Conservation (phyloP, 2,113 vertebrate genomes). For the Nestor notabilis region DNA sequence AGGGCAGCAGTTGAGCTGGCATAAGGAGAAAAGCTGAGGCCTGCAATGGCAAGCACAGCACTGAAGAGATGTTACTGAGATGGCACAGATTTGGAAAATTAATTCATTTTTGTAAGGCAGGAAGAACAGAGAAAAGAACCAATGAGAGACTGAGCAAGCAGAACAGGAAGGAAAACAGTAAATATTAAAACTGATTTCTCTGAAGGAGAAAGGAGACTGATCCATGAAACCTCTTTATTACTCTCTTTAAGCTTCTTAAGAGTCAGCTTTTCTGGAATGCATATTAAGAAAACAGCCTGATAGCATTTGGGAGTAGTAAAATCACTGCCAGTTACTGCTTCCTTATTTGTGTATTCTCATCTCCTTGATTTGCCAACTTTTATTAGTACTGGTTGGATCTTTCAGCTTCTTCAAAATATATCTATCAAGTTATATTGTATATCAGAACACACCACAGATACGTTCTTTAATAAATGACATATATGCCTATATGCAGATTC, state of each 20-base stretch:
- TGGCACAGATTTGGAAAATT: background rate
- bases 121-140: background rate
- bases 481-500: background rate
- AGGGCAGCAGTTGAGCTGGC: background rate
- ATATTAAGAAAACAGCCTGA: background rate
- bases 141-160: background rate
- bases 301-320: background rate
- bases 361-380: background rate
- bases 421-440: background rate
- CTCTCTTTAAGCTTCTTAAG: background rate
- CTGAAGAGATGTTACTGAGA: background rate
- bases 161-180: background rate
- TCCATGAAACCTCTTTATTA: background rate
- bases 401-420: background rate
- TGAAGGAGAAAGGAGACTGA: background rate
- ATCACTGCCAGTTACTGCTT: background rate
- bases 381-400: background rate
- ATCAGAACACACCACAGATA: background rate
- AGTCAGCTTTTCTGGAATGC: background rate
- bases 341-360: background rate
- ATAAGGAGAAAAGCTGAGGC: background rate
- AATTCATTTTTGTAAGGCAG: background rate
- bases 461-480: background rate
- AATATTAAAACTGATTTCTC: background rate
- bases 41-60: background rate